Conservation (phyloP, 2,113 vertebrate species). For the Megaleporinus macrocephalus region DNA sequence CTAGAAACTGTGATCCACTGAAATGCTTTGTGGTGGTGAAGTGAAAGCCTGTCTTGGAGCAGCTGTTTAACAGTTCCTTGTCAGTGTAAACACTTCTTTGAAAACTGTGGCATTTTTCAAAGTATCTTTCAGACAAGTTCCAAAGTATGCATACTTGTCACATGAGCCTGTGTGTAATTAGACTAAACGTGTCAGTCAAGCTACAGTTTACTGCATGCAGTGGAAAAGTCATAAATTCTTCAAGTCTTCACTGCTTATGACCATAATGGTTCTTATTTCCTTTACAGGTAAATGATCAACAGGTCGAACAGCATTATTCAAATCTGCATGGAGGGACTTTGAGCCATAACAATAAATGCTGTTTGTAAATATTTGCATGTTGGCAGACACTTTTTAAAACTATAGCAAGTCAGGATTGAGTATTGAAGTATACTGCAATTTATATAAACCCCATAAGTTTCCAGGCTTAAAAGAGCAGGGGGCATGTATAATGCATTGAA, state of each 20-base stretch:
- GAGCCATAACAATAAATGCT: background rate
- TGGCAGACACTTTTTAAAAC: background rate
- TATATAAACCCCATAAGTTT: no score
- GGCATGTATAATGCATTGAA: no score
- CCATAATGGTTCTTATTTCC: background rate
- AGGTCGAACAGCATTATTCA: background rate
- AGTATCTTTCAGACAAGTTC: conserved; percentile 2
- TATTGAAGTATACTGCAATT: no score
- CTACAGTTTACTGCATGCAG: conserved; percentile 5
- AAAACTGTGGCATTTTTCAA: conserved; percentile 3
- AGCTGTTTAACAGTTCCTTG: background rate
- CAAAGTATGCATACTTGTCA: conserved; percentile 20
- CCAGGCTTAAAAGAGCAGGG: no score
- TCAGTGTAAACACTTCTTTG: background rate
- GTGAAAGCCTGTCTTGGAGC: background rate
- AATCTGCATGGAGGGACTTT: background rate
- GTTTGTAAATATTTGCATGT: background rate
- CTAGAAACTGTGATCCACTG: background rate
- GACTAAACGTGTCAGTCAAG: background rate
- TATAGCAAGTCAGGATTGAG: background rate
- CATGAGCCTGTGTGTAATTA: background rate
- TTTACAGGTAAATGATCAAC: conserved; percentile 15
- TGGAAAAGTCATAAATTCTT: background rate
- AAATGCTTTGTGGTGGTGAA: conserved; percentile 24
- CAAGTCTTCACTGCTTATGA: background rate